Evolutionary conservation across 2,113 vertebrate species (phyloP).

Genomic region (Sylvicapra grimmia): DNA sequence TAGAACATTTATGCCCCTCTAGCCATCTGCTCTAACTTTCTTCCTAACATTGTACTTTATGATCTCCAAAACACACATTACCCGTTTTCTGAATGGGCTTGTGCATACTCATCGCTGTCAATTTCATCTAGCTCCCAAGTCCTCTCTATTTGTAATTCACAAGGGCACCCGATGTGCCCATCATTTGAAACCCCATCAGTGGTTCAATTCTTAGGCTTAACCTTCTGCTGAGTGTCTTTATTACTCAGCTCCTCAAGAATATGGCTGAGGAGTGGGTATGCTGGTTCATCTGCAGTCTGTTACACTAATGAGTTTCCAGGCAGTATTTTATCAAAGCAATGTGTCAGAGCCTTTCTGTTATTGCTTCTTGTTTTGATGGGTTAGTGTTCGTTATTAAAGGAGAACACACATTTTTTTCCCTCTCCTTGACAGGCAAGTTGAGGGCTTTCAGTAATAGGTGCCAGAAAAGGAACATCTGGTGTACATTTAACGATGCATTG

Average conservation of each 20-base stretch:
- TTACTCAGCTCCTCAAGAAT: constrained; percentile 15
- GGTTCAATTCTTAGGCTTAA: constrained; percentile 45
- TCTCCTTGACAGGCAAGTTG: constrained; percentile 57
- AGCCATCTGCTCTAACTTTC: constrained; percentile 56
- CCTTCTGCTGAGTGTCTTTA: constrained; percentile 41
- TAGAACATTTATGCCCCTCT: constrained; percentile 46
- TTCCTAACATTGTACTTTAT: constrained; percentile 47
- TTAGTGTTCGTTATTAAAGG: constrained; percentile 73
- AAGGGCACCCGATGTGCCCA: background rate
- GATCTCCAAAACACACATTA: constrained; percentile 27
- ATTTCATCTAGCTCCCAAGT: constrained; percentile 1
- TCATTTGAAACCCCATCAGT: constrained; percentile 15
- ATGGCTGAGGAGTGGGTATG: background rate
- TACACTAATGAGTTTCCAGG: constrained; percentile 70
- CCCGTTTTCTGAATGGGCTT: constrained; percentile 45
- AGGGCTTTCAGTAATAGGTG: constrained; percentile 57
- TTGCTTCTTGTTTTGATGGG: constrained; percentile 71
- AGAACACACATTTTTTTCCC: constrained; percentile 41
- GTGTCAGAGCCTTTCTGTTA: constrained; percentile 71
- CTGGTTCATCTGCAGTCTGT: background rate
- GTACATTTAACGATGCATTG: constrained; percentile 63
- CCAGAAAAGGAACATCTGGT: constrained; percentile 75
- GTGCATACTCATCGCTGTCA: background rate
- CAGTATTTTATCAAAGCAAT: constrained; percentile 74
- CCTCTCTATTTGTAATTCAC: constrained; percentile 38